These are phyloP conservation scores for Plagiodera versicolora DNA, from an alignment of 2,888 invertebrate species.

Conservation along the genomic window DNA sequence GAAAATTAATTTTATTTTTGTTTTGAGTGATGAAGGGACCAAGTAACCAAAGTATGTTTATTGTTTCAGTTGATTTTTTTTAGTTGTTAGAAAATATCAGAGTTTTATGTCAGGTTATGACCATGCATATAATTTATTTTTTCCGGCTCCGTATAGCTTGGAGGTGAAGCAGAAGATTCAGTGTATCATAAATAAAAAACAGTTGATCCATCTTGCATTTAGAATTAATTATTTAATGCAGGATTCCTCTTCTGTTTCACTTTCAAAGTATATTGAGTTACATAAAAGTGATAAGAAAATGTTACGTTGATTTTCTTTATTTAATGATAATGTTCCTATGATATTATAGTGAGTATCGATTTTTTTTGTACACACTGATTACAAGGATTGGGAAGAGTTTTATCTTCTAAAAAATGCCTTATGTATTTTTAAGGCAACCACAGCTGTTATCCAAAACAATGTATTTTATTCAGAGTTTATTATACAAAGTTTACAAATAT, in stretches of 20 bases:
- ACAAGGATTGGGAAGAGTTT: not conserved
- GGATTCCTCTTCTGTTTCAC: not conserved
- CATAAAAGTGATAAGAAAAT: not conserved
- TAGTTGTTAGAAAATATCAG: not conserved
- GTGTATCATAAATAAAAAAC: not conserved
- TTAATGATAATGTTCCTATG: slow-evolving; percentile 28
- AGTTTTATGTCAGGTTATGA: slow-evolving; percentile 6
- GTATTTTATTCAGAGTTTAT: not conserved
- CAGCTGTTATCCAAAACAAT: not conserved
- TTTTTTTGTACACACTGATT: not conserved
- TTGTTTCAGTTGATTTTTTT: slow-evolving; percentile 9
- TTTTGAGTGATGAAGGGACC: slow-evolving; percentile 38
- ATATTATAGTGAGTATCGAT: slow-evolving; percentile 22
- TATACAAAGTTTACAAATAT: not conserved
- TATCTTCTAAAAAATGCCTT: not conserved
- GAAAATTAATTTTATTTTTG: slow-evolving; percentile 13
- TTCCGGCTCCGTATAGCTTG: not conserved
- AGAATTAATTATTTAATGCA: not conserved
- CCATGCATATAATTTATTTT: slow-evolving; percentile 8
- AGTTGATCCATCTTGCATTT: too few relatives aligned
- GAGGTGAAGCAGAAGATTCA: not conserved
- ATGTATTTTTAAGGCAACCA: not conserved
- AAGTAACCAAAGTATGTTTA: slow-evolving; percentile 33
- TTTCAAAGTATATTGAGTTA: not conserved
- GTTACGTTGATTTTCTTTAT: slow-evolving; percentile 15